These are phyloP conservation scores for Acinonyx jubatus DNA, from an alignment of 2,113 vertebrate genomes.

Conservation along the genomic window DNA sequence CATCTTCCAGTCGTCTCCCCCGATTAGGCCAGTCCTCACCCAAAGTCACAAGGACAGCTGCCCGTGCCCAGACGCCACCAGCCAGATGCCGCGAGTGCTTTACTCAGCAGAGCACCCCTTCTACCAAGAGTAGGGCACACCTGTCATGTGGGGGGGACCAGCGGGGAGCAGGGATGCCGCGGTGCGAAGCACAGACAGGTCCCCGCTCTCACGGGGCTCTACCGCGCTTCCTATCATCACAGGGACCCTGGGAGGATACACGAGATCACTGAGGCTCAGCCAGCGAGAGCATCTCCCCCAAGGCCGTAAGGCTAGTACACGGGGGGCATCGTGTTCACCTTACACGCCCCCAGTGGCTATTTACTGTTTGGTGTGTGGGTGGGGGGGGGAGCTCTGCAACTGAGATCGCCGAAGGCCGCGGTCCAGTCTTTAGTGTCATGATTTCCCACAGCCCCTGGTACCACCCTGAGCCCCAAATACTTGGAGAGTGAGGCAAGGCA, in stretches of 20 bases:
- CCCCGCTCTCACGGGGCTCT: fast-evolving
- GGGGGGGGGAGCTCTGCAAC: not conserved
- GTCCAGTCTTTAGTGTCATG: not conserved
- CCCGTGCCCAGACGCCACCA: not conserved
- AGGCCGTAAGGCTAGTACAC: fast-evolving
- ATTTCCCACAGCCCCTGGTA: not conserved
- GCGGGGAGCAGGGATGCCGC: not conserved
- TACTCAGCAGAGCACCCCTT: not conserved
- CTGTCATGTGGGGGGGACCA: not conserved
- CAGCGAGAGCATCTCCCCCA: not conserved
- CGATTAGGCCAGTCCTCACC: not conserved
- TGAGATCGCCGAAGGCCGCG: not conserved
- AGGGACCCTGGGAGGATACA: not conserved
- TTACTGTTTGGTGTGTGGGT: not conserved
- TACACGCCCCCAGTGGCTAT: not conserved
- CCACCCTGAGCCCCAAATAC: not conserved
- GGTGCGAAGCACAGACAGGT: too few species aligned
- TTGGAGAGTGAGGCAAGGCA: not conserved
- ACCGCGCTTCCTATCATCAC: fast-evolving
- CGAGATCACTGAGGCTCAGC: not conserved
- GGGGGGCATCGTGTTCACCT: fast-evolving
- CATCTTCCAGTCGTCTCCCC: not conserved
- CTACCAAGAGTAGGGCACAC: too few species aligned
- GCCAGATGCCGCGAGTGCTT: not conserved
- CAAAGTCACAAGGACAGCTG: too few species aligned